Base-by-base conservation (phyloP, 2,113 vertebrate species). In the Daphoenositta chrysoptera region DNA sequence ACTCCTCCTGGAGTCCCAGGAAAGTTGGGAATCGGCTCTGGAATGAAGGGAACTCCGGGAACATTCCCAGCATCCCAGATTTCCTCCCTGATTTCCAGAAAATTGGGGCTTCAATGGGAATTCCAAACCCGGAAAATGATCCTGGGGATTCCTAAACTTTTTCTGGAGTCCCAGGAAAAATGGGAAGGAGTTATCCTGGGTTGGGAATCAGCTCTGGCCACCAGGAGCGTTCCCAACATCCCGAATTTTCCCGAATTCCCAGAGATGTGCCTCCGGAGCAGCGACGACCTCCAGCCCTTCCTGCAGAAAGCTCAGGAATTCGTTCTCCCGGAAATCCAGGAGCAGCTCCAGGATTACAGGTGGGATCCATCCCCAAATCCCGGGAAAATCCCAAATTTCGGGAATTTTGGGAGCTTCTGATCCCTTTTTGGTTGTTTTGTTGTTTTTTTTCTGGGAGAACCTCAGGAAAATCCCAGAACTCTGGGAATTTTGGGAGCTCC, bases 251-350 rank as follows among this genome's bases (percentile, higher is more conserved):
- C 60, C 37, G 0, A 20, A 30, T 40, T 40, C 60, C 60, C 60
- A 63, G 60, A 63, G 3, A 13, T 3, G 12, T 28, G 60, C 37
- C 60, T 63, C 18, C 60, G 60, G 37, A 63, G 14, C 37, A 18
- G 37, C 12, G 60, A 28, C 17, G 60, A 63, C 1, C 26, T 63
- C 8, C 37, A 9, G 16, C 37, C 1, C 6, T 28, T 0, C 26
- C 60, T 63, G 37, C 27, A 20, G 37, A 13, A 20, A 6, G 60
- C 60, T 14, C 60, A 63, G 60, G 60, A 28, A 28, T 39, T 27
- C 17, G 11, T 39, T 2, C 11, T 63, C 8, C 37, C 60, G 12
- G 60, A 63, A 4, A 63, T 63, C 60, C 60, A 63, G 60, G 60
- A 28, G 37, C 60, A 63, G 60, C 37, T 63, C 60, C 60, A 28